Percentiles rank a stretch among this genome's conserved stretches.
Evolutionary conservation across 2,113 vertebrate genomes (phyloP).

Genomic region (Dipodomys merriami): DNA sequence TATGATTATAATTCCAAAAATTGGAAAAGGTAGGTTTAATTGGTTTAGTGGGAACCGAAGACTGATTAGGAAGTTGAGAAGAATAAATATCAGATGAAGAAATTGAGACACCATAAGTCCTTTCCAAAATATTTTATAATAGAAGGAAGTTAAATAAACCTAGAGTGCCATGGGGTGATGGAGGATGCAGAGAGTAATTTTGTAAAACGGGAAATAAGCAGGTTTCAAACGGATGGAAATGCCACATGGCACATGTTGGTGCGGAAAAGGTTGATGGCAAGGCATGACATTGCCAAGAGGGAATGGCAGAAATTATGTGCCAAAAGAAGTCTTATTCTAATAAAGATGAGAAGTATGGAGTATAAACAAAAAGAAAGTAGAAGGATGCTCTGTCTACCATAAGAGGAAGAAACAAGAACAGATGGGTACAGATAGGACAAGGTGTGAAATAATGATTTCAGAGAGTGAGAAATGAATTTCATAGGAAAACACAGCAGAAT

Average conservation of each 20-base stretch:
- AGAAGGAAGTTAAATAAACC: background rate
- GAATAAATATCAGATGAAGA: background rate
- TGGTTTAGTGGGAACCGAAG: background rate
- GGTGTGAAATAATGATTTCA: slow-evolving; percentile 51
- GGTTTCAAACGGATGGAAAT: background rate
- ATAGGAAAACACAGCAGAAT: slow-evolving; percentile 55
- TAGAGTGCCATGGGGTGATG: too few relatives aligned
- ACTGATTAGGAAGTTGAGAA: background rate
- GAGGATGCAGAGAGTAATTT: background rate
- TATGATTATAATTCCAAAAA: background rate
- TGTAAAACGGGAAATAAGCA: background rate
- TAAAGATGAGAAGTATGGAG: background rate
- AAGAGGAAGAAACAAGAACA: background rate
- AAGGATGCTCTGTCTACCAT: background rate
- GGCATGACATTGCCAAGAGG: too few relatives aligned
- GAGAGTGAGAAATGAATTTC: slow-evolving; percentile 44
- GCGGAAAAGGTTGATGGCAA: too few relatives aligned
- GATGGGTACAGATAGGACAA: background rate
- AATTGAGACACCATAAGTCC: background rate
- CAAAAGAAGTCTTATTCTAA: background rate
- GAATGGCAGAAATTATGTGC: background rate
- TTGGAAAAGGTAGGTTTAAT: background rate
- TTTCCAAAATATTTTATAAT: background rate
- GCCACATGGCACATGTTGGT: background rate
- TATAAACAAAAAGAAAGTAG: background rate